Evolutionary conservation across 2,888 invertebrate species (phyloP), one percentile per base, ranked within the genome.

Genomic region (Volucella inflata): DNA sequence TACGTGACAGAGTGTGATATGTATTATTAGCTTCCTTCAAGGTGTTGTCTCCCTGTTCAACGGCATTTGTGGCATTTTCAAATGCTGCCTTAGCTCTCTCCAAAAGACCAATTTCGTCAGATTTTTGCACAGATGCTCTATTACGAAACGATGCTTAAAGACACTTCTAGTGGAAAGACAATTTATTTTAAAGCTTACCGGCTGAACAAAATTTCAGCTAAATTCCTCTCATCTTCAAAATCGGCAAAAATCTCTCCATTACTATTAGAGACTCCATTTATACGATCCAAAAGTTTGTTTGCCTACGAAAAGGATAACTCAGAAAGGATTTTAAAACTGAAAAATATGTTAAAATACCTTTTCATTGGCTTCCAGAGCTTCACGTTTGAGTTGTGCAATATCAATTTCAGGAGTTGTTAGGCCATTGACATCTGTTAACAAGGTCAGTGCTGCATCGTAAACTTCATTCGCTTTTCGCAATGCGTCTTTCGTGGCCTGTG

Each of bases 21-120:
- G 97, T 98, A 68, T 95, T 94, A 89, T 96, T 95, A 3, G 96
- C 98, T 89, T 97, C 96, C 87, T 94, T 94, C 8, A 97, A 93
- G 0, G 96, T 97, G 88, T 95, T 94, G 89, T 98, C 97, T 2
- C 98, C 98, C 67, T 96, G 94, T 75, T 95, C 94, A 0, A 98
- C 96, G 2, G 98, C 98, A 67, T 96, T 95, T 76, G 95, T 94
- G 0, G 98, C 98, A 89, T 95, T 95, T 4, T 94, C 95, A 68
- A 95, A 94, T 0, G 96, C 95, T 21, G 94, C 94, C 89, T 97
- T 96, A 8, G 97, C 95, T 83, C 96, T 96, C 0, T 95, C 95
- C 74, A 98, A 91, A 10, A 98, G 93, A 87, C 96, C 96, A 88
- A 97, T 96, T 1, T 97, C 94, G 72, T 95, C 94, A 89, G 95